These are phyloP conservation scores for Nothoprocta perdicaria DNA, from an alignment of 2,113 vertebrate genomes.

Conservation along the genomic window DNA sequence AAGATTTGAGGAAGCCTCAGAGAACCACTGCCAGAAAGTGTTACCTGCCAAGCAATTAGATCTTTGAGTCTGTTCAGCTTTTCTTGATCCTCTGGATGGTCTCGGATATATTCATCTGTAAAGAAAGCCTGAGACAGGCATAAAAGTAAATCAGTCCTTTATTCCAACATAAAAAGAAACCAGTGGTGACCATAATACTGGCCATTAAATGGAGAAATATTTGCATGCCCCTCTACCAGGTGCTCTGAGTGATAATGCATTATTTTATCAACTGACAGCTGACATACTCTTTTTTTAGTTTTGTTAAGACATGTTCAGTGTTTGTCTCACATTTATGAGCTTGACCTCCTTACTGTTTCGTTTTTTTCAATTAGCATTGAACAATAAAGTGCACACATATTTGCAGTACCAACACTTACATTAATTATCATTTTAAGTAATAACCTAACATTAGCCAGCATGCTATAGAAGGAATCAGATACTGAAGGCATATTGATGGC, in stretches of 20 bases:
- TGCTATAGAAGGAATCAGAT: background rate
- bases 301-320: background rate
- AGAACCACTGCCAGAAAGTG: background rate
- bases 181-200: background rate
- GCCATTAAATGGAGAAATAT: background rate
- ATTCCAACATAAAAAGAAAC: background rate
- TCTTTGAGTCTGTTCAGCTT: slow-evolving; percentile 92
- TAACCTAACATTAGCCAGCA: background rate
- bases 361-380: background rate
- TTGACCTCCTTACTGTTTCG: background rate
- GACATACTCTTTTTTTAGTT: background rate
- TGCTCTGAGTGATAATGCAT: background rate
- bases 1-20: background rate
- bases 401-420: background rate
- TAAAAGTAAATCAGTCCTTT: background rate
- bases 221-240: background rate
- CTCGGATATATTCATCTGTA: slow-evolving; percentile 86
- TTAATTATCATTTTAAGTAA: background rate
- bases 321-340: background rate
- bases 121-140: slow-evolving; percentile 90
- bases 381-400: background rate
- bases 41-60: slow-evolving; percentile 98
- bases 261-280: background rate
- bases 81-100: slow-evolving; percentile 90
- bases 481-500: background rate